Conservation (phyloP, 2,113 vertebrate species). For the rabbit (Oryctolagus cuniculus) region mOryCun1.1 NC_091441.1:120223501-120224000, state of each 20-base stretch:
- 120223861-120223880: neutral
- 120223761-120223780: neutral
- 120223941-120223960: neutral
- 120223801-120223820: neutral
- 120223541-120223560: neutral
- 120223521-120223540: neutral
- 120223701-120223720: rapidly evolving
- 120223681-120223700: neutral
- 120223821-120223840: neutral
- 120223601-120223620: neutral
- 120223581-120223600: neutral
- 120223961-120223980: neutral
- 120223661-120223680: neutral
- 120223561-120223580: neutral
- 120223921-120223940: neutral
- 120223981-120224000: neutral
- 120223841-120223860: neutral
- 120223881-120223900: neutral
- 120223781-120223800: neutral
- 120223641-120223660: neutral
- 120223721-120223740: neutral
- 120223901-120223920: neutral
- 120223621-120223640: neutral
- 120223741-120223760: neutral
- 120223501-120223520: neutral